These are phyloP conservation scores for Drosophila mauritiana DNA, from an alignment of 1,140 invertebrate species.

Conservation along the genomic window DNA sequence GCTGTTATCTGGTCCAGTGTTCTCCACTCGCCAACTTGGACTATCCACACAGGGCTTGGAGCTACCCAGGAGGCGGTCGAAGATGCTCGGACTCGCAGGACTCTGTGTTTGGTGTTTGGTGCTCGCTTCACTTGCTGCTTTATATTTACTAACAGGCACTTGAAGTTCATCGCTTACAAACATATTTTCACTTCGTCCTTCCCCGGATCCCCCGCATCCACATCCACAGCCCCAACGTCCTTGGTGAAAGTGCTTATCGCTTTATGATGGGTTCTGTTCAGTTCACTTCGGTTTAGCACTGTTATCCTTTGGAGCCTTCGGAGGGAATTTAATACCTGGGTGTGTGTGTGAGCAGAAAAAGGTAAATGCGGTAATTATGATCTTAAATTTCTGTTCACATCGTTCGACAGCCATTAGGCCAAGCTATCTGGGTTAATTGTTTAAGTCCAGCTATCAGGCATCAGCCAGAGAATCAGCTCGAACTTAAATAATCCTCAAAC, in stretches of 20 bases:
- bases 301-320: conserved; percentile 13
- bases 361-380: conserved; percentile 35
- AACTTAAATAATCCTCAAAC: not conserved
- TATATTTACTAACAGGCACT: conserved; percentile 71
- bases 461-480: not conserved
- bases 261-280: conserved; percentile 41
- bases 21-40: conserved; percentile 6
- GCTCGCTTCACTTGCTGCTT: conserved; percentile 49
- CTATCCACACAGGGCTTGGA: conserved; percentile 28
- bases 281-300: conserved; percentile 8
- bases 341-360: conserved; percentile 19
- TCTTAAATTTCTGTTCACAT: conserved; percentile 10
- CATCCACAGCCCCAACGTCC: not conserved
- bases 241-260: conserved; percentile 63
- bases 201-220: not conserved
- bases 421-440: conserved; percentile 25
- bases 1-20: conserved; percentile 19
- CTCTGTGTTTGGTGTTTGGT: conserved; percentile 14
- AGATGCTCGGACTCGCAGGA: conserved; percentile 26
- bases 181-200: conserved; percentile 55
- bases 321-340: conserved; percentile 19
- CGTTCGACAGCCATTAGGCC: conserved; percentile 14
- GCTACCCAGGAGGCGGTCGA: conserved; percentile 19
- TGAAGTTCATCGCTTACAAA: conserved; percentile 59
- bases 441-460: conserved; percentile 10